Conservation (phyloP, 2,888 invertebrate genomes). For the Pristionchus exspectatus region DNA sequence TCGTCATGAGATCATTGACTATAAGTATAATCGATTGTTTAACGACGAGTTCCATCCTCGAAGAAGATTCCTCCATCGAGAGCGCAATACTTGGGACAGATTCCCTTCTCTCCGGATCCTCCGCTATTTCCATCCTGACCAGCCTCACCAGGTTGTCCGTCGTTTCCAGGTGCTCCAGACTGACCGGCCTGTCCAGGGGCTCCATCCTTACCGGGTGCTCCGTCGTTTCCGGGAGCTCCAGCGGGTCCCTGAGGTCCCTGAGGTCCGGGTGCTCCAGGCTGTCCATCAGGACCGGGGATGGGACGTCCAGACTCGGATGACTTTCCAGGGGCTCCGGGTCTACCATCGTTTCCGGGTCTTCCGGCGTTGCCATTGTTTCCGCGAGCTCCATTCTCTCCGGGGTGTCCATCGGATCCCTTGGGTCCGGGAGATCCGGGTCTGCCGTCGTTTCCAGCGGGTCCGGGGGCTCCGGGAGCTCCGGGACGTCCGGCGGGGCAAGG, state of each 20-base stretch:
- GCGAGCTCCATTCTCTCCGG: conserved; percentile 46
- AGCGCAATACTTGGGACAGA: conserved; percentile 58
- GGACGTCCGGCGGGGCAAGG: conserved; percentile 53
- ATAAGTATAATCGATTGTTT: background rate
- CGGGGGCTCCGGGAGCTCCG: conserved; percentile 49
- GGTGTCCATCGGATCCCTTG: conserved; percentile 5
- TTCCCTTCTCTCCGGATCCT: conserved; percentile 52
- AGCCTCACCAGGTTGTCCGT: conserved; percentile 38
- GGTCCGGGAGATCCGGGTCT: conserved; percentile 26
- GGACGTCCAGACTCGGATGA: conserved; percentile 1
- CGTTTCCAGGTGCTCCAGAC: conserved; percentile 53
- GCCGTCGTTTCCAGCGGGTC: conserved; percentile 42
- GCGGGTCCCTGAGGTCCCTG: conserved; percentile 52
- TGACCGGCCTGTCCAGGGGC: conserved; percentile 28
- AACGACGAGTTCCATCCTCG: conserved; percentile 56
- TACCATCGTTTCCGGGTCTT: conserved; percentile 51
- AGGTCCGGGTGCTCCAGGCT: conserved; percentile 44
- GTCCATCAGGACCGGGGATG: conserved; percentile 47
- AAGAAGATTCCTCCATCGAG: conserved; percentile 58
- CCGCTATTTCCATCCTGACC: conserved; percentile 24
- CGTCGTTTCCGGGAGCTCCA: conserved; percentile 51
- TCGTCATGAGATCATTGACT: background rate
- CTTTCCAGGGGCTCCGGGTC: conserved; percentile 53
- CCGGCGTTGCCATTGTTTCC: conserved; percentile 41
- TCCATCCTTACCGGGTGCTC: conserved; percentile 36